Evolutionary conservation across 2,888 invertebrate species (phyloP), one percentile per base, ranked within the genome.

Genomic region (Buathra laborator): DNA sequence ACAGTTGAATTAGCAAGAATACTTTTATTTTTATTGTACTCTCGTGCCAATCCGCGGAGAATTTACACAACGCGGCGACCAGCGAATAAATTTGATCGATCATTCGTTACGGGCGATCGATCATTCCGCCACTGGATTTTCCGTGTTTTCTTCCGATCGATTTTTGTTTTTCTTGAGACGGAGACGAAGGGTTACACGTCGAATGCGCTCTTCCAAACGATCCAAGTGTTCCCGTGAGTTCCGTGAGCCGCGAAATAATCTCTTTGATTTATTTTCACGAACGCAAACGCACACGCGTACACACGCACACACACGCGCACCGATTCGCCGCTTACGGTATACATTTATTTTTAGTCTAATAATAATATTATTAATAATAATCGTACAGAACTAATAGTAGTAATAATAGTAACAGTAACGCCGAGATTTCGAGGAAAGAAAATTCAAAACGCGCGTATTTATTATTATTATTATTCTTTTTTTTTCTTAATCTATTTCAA

Each of bases 341-440:
- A 74, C 74, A 74, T 74, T 74, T 37, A 43, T 72, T 62, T 51
- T 74, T 44, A 84, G 53, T 62, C 81, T 81, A 84, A 84, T 67
- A 80, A 83, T 83, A 77, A 81, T 84, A 75, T 66, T 72, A 67
- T 70, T 81, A 77, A 68, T 83, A 72, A 74, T 78, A 83, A 83
- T 83, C 53, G 62, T 77, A 84, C 48, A 64, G 74, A n/a, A 53
- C 68, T 81, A 78, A 68, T 48, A 84, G 77, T 84, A 84, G 37
- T 74, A 48, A 72, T 71, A 59, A 71, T 84, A 70, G 68, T 77
- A 80, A 70, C 71, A 66, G 66, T 72, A 78, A 81, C 68, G 68
- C 74, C 68, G 84, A 84, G 78, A 70, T 81, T 81, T 81, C 75
- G 81, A 81, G 84, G 70, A 79, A 70, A 81, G 68, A 84, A 81